A percentile compares a stretch with the other conserved stretches of the same genome.
Conservation (phyloP, 2,113 vertebrate species). For the Ovibos moschatus region DNA sequence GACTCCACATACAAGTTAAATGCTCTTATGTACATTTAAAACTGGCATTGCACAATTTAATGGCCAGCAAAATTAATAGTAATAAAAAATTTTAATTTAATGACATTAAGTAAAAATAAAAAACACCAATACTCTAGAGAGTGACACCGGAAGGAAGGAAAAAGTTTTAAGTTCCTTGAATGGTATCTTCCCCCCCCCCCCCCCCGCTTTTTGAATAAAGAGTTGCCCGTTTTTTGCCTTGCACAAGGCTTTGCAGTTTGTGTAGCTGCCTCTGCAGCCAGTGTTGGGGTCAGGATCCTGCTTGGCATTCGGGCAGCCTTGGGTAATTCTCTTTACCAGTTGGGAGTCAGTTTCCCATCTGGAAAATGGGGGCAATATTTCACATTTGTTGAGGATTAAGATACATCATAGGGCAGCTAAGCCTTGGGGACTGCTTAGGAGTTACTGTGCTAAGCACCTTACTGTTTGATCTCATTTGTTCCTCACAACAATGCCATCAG, state of each 20-base stretch:
- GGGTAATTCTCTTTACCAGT: not conserved
- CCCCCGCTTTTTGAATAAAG: not conserved
- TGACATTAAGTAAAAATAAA: not conserved
- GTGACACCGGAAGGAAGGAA: not conserved
- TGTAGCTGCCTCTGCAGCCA: not conserved
- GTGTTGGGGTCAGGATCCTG: not conserved
- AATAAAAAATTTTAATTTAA: not conserved
- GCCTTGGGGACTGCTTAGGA: rapidly evolving
- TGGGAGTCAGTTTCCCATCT: not conserved
- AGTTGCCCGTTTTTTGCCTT: not conserved
- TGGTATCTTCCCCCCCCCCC: not conserved
- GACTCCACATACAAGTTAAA: not conserved
- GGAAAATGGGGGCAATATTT: not conserved
- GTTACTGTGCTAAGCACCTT: not conserved
- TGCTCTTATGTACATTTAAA: not conserved
- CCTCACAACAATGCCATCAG: not conserved
- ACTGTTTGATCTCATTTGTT: too few species aligned
- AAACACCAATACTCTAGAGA: not conserved
- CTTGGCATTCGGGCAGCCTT: too few species aligned
- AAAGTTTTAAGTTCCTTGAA: not conserved
- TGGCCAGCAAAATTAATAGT: not conserved
- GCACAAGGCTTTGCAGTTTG: not conserved
- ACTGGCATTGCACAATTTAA: not conserved
- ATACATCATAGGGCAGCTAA: not conserved
- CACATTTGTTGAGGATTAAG: not conserved